Evolutionary conservation across 2,113 vertebrate species (phyloP).

Genomic region (Muntiacus reevesi): DNA sequence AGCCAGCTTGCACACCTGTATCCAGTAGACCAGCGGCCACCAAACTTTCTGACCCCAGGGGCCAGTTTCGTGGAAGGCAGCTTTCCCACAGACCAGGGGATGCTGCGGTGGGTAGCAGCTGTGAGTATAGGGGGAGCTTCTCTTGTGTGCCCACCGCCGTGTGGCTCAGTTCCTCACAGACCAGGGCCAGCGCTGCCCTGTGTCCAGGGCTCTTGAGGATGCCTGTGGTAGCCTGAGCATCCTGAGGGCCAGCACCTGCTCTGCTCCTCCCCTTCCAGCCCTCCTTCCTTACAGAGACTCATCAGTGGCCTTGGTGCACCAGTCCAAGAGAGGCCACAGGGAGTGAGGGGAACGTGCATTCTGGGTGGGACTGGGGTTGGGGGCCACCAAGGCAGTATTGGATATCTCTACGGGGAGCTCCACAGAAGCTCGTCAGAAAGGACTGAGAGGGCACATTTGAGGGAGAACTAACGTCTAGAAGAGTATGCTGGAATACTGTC

Average conservation of each 20-base stretch:
- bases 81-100: not conserved
- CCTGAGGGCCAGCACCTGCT: not conserved
- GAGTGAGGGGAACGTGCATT: not conserved
- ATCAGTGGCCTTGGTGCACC: accelerated
- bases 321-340: not conserved
- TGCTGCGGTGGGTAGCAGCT: not conserved
- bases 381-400: no score
- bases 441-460: accelerated
- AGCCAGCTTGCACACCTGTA: no score
- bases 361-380: not conserved
- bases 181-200: not conserved
- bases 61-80: not conserved
- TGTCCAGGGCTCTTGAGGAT: not conserved
- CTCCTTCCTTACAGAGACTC: not conserved
- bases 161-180: not conserved
- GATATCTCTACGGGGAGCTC: not conserved
- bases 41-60: not conserved
- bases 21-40: not conserved
- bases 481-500: not conserved
- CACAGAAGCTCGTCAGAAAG: not conserved
- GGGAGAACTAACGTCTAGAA: not conserved
- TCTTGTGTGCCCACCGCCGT: not conserved
- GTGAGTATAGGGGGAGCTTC: not conserved
- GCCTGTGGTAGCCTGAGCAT: not conserved
- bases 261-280: not conserved